Evolutionary conservation across 2,113 vertebrate species (phyloP).

Genomic region (Phalacrocorax carbo): DNA sequence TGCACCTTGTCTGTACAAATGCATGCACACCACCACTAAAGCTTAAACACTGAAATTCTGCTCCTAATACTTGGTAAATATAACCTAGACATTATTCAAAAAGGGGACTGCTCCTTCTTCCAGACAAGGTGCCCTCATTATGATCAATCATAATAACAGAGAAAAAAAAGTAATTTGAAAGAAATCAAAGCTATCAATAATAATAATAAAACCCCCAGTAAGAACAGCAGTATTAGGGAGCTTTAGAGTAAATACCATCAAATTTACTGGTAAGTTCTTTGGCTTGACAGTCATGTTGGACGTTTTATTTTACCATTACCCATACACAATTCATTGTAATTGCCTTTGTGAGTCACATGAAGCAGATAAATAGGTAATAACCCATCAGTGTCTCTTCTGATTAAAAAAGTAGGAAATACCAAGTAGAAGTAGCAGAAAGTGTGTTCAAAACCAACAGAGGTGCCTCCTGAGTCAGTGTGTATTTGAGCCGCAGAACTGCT

Average conservation of each 20-base stretch:
- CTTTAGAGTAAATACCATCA: background rate
- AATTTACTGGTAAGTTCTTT: background rate
- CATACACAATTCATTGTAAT: background rate
- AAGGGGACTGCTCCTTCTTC: background rate
- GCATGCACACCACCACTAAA: background rate
- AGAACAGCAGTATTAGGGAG: background rate
- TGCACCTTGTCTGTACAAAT: background rate
- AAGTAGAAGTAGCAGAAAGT: background rate
- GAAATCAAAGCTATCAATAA: background rate
- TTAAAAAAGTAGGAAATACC: background rate
- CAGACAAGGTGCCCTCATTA: background rate
- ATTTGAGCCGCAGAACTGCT: background rate
- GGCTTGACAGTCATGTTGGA: background rate
- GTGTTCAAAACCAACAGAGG: fast-evolving
- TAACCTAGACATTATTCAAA: background rate
- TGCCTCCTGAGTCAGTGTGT: background rate
- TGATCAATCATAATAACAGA: background rate
- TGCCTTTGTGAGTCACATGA: background rate
- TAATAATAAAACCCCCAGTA: background rate
- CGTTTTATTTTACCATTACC: background rate
- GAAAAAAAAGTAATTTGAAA: background rate
- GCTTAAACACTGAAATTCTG: background rate
- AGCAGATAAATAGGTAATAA: background rate
- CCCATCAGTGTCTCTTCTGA: background rate
- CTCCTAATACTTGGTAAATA: background rate